Conservation (phyloP, 2,797 vertebrate species). For the Otolemur crassicaudatus region DNA sequence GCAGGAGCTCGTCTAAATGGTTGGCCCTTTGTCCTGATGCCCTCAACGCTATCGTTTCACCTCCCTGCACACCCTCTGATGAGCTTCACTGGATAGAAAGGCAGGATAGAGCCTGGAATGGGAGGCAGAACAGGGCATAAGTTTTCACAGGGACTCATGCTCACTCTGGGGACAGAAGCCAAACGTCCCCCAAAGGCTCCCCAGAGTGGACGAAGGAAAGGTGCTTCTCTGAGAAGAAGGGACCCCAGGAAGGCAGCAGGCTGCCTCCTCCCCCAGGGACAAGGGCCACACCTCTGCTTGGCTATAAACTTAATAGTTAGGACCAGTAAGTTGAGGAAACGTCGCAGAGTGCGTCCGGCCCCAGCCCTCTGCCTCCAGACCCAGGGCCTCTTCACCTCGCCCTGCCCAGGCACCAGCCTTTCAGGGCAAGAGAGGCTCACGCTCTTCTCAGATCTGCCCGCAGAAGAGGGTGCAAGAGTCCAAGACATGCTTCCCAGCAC, state of each 20-base stretch:
- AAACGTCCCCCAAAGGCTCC: neutral
- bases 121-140: accelerated
- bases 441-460: neutral
- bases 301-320: accelerated
- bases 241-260: neutral
- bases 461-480: neutral
- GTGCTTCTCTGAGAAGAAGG: neutral
- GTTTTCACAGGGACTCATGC: accelerated
- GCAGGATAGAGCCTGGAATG: accelerated
- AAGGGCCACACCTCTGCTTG: neutral
- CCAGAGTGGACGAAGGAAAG: neutral
- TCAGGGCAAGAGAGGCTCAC: neutral
- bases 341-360: accelerated
- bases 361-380: accelerated
- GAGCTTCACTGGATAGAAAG: neutral
- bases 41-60: accelerated
- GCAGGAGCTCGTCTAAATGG: neutral
- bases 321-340: neutral
- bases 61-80: neutral
- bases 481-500: neutral
- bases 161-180: neutral
- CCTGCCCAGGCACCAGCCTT: accelerated
- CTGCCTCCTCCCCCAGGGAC: neutral
- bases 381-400: neutral
- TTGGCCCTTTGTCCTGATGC: neutral